Evolutionary conservation across 2,888 invertebrate species (phyloP), one percentile per base, ranked within the genome.

Genomic region (Apamea anceps): DNA sequence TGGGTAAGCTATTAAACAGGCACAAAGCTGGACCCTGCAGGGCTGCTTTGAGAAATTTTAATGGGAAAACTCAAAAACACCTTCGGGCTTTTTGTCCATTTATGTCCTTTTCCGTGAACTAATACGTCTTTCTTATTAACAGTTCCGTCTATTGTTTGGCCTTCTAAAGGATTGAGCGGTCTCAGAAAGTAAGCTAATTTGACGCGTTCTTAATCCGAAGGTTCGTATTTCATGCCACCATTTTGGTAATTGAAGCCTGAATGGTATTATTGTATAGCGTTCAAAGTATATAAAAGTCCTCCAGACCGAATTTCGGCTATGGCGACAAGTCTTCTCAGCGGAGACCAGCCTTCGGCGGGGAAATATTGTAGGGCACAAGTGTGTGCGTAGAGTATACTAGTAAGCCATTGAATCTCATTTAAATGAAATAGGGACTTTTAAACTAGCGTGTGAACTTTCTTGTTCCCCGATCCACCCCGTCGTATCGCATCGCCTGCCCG

Each of bases 111-210:
- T 51, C 42, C 45, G 63, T 79, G 51, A 13, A 21, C 8, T 74
- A 67, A 57, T 62, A 28, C 21, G 70, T 28, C 15, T 1, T 32
- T 32, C 32, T 32, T 65, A 63, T 51, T 28, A 54, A 21, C 51
- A 60, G 70, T 73, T 71, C 57, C 45, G 65, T 62, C n/a, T 32
- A 15, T 60, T 57, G 12, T 42, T 45, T 6, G 74, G 21, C 74
- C 82, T 75, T 48, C 37, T 42, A 37, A 66, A 48, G 71, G 74
- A 85, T 85, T 72, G 67, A 66, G 28, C 2, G 28, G n/a, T 63
- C 62, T 75, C 32, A 8, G 54, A 85, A 67, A 8, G 54, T 81
- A 67, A 62, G 54, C 70, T 25, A 74, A 81, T 73, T 68, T 68
- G 32, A 68, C 81, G 65, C 71, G 48, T 60, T 51, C 54, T 60